Conservation (phyloP, 2,888 invertebrate species). For the Trypoxylon attenuatum region DNA sequence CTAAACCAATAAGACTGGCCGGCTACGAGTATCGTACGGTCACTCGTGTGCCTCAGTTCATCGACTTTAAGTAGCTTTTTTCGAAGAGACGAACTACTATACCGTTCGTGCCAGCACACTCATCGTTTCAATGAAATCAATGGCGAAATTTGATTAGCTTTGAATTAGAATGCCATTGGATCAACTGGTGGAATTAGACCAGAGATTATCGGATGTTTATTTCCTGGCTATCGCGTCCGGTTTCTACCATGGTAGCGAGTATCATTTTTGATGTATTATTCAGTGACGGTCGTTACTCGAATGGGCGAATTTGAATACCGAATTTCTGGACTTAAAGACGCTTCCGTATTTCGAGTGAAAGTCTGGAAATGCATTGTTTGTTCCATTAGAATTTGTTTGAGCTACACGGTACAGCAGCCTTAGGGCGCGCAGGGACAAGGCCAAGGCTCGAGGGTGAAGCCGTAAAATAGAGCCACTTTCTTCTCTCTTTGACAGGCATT, state of each 20-base stretch:
- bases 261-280: background rate
- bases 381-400: conserved; percentile 13
- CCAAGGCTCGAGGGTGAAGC: background rate
- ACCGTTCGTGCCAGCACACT: no score
- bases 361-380: conserved; percentile 17
- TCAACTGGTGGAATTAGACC: no score
- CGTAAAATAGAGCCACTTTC: conserved; percentile 37
- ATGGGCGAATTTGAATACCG: background rate
- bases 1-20: conserved; percentile 38
- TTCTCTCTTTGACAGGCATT: conserved; percentile 15
- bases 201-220: no score
- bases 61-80: conserved; percentile 18
- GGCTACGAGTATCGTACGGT: conserved; percentile 8
- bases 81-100: no score
- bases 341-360: conserved; percentile 7
- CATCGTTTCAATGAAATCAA: background rate
- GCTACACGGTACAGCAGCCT: background rate
- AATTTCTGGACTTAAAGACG: background rate
- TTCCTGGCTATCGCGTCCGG: no score
- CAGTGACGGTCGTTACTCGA: background rate
- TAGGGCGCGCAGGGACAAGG: conserved; percentile 12
- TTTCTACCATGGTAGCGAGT: background rate
- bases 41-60: conserved; percentile 27
- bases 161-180: no score
- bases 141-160: background rate